Conservation (phyloP, 1,140 invertebrate genomes). For the Drosophila mauritiana region DNA sequence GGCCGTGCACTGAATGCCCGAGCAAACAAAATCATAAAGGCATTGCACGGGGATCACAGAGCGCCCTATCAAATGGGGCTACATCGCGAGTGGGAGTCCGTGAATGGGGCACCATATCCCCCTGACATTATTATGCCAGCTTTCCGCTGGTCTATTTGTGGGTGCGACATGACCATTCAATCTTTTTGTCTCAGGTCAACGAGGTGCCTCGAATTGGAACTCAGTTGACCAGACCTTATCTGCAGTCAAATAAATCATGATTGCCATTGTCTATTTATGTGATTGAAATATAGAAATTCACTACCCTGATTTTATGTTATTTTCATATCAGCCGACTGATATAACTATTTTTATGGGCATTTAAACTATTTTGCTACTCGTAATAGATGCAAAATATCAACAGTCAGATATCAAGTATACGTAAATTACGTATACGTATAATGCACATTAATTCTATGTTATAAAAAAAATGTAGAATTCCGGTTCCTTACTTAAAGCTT, state of each 20-base stretch:
- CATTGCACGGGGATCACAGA: constrained; percentile 15
- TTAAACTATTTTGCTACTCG: background rate
- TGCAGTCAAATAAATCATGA: too few relatives aligned
- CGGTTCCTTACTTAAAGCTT: too few relatives aligned
- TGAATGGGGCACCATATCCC: constrained; percentile 2
- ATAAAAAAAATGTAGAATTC: too few relatives aligned
- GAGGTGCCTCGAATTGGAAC: too few relatives aligned
- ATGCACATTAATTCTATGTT: too few relatives aligned
- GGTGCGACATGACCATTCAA: background rate
- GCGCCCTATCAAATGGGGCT: background rate
- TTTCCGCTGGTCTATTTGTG: background rate
- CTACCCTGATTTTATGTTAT: too few relatives aligned
- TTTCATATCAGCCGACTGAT: background rate
- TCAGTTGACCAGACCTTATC: too few relatives aligned
- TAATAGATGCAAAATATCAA: too few relatives aligned
- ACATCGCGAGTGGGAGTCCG: background rate
- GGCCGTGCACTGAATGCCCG: background rate
- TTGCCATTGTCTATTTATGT: too few relatives aligned
- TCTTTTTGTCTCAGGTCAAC: too few relatives aligned
- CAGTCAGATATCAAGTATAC: background rate
- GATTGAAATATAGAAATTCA: too few relatives aligned
- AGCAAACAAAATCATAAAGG: constrained; percentile 18
- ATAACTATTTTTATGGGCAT: too few relatives aligned
- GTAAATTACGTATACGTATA: background rate
- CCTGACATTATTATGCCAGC: constrained; percentile 2